Conservation (phyloP, 2,888 invertebrate genomes). For the Harpagoxenus sublaevis region DNA sequence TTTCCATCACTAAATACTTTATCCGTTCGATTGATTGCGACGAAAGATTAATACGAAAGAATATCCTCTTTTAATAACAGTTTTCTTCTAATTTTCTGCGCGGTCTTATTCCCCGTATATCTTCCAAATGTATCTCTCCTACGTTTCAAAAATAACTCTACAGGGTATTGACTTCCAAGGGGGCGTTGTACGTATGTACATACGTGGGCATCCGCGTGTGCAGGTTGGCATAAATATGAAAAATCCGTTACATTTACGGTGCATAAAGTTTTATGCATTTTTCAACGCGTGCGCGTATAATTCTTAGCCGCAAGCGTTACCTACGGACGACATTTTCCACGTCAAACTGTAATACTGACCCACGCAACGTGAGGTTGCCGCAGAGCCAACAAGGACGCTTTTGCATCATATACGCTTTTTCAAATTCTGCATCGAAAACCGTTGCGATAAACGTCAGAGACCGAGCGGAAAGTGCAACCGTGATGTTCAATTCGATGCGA, state of each 20-base stretch:
- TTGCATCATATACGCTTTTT: not conserved
- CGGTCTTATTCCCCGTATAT: not conserved
- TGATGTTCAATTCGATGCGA: not conserved
- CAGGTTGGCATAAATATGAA: slow-evolving; percentile 27
- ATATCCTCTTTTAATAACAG: not conserved
- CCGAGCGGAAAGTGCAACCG: not conserved
- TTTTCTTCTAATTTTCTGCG: not conserved
- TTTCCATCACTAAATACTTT: not conserved
- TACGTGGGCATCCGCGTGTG: not conserved
- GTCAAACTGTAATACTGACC: slow-evolving; percentile 8
- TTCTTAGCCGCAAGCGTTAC: slow-evolving; percentile 14
- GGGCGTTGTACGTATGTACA: not conserved
- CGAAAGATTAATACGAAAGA: not conserved
- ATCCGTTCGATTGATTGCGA: not conserved
- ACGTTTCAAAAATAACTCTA: slow-evolving; percentile 18
- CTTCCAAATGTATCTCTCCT: not conserved
- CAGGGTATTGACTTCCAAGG: slow-evolving; percentile 4
- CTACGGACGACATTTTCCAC: not conserved
- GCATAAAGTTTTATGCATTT: slow-evolving; percentile 42
- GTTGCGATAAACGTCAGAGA: slow-evolving; percentile 6
- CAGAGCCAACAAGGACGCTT: not conserved
- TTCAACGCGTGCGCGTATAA: slow-evolving; percentile 18
- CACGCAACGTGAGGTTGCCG: not conserved
- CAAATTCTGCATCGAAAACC: not conserved
- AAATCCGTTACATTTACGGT: slow-evolving; percentile 24